Evolutionary conservation across 2,888 invertebrate genomes (phyloP).

Genomic region (Blera fallax): DNA sequence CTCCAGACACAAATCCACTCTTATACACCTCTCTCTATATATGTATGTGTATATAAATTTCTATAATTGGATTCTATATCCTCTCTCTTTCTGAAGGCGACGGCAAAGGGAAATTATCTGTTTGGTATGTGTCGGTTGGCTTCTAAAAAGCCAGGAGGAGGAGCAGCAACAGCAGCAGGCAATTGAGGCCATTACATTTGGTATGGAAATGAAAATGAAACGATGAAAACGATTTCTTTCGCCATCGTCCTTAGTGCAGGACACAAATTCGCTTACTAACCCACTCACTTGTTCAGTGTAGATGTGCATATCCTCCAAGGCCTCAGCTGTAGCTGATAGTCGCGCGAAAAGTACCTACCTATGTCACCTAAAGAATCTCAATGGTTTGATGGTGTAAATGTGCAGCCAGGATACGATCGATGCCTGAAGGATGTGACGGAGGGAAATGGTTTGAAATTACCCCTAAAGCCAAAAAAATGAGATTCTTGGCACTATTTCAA

Average conservation of each 20-base stretch:
- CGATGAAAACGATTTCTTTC: constrained; percentile 47
- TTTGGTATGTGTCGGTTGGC: constrained; percentile 45
- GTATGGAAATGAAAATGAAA: constrained; percentile 70
- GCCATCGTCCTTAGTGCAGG: constrained; percentile 18
- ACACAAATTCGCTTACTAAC: constrained; percentile 63
- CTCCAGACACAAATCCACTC: neutral
- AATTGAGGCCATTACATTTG: constrained; percentile 68
- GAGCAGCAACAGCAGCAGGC: constrained; percentile 26
- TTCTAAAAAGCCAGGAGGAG: constrained; percentile 24
- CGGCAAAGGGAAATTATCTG: constrained; percentile 57
- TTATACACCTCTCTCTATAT: constrained; percentile 13
- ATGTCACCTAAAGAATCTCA: constrained; percentile 49
- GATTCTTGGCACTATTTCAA: constrained; percentile 81
- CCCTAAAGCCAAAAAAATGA: constrained; percentile 76
- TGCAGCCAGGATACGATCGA: constrained; percentile 3
- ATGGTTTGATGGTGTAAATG: constrained; percentile 28
- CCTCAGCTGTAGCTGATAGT: too few species aligned
- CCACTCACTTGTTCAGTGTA: constrained; percentile 51
- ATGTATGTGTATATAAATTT: constrained; percentile 60
- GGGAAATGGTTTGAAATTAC: constrained; percentile 52
- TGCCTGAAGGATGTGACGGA: neutral
- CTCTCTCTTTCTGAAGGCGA: constrained; percentile 34
- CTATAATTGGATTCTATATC: constrained; percentile 68
- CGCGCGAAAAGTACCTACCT: constrained; percentile 52
- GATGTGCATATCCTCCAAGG: constrained; percentile 14